Base-by-base conservation (phyloP, 2,888 invertebrate genomes). In the Helobdella robusta region DNA sequence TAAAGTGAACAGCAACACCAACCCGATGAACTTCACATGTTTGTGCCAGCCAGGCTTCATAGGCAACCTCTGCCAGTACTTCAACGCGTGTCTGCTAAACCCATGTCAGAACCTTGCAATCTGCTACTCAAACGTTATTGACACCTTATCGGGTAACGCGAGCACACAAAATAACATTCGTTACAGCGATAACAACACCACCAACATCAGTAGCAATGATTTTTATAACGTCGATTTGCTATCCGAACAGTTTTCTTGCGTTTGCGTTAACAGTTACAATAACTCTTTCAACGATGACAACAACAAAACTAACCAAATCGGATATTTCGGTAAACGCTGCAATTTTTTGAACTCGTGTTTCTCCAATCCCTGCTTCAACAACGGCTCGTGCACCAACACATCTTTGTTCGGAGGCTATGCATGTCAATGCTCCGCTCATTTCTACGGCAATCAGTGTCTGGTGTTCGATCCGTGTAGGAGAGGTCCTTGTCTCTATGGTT, bases 241-340 rank as follows among this genome's bases (percentile, higher is more conserved):
- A 8, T 30, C 56, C 8, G 44, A 59, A 15, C 30, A 44, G 20
- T 68, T 50, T 35, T 28, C 23, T 11, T 71, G 69, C 54, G 40
- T 35, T 11, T 70, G 69, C 44, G 23, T 56, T 4, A n/a, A n/a
- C n/a, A n/a, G n/a, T n/a, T n/a, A n/a, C n/a, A n/a, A n/a, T n/a
- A n/a, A n/a, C n/a, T n/a, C n/a, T n/a, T n/a, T n/a, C n/a, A n/a
- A n/a, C n/a, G n/a, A n/a, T n/a, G n/a, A n/a, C n/a, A n/a, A n/a
- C n/a, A n/a, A n/a, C n/a, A n/a, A n/a, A n/a, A n/a, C n/a, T n/a
- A n/a, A n/a, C 23, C 18, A 23, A 25, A 44, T 50, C 34, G 71
- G 71, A 36, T 69, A 64, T 50, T 67, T 65, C 36, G 71, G 70
- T 8, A 15, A 32, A 6, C 84, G 85, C 75, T 91, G 91, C 65